Conservation (phyloP, 2,888 invertebrate genomes). For the Acrobasis consociella region DNA sequence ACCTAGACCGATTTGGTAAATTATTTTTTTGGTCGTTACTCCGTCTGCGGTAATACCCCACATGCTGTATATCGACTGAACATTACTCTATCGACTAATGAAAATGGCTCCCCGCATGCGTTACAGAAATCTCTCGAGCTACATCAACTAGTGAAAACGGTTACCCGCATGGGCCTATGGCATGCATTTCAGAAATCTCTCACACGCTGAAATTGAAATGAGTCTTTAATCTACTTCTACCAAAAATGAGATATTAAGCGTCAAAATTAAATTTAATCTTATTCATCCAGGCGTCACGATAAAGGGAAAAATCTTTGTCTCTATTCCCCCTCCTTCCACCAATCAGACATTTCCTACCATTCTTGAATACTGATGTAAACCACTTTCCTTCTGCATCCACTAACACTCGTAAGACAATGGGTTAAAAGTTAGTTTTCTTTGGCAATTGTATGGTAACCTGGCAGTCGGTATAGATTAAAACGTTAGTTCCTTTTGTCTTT, state of each 20-base stretch:
- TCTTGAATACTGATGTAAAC: constrained; percentile 63
- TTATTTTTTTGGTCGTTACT: no score
- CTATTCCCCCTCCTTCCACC: constrained; percentile 58
- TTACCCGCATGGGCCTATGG: no score
- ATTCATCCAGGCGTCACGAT: constrained; percentile 65
- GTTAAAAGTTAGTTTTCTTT: constrained; percentile 13
- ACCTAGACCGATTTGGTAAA: no score
- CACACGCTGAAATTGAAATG: no score
- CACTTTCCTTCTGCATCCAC: constrained; percentile 10
- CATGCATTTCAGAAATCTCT: no score
- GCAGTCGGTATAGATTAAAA: constrained; percentile 22
- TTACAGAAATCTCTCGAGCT: no score
- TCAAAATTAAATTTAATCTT: constrained; percentile 57
- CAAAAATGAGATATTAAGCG: constrained; percentile 23
- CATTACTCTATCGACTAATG: no score
- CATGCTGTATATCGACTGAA: no score
- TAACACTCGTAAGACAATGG: constrained; percentile 6
- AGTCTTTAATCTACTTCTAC: not conserved
- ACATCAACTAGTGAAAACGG: no score
- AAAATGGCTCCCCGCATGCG: no score
- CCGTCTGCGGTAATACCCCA: no score
- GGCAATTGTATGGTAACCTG: constrained; percentile 2
- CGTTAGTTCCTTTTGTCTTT: constrained; percentile 23
- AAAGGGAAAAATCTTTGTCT: constrained; percentile 66
- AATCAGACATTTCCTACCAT: constrained; percentile 63